Percentiles rank a stretch among this genome's conserved stretches.
phyloP scores from a whole-genome alignment of 2,797 vertebrate species.

The Hydrolagus colliei region DNA sequence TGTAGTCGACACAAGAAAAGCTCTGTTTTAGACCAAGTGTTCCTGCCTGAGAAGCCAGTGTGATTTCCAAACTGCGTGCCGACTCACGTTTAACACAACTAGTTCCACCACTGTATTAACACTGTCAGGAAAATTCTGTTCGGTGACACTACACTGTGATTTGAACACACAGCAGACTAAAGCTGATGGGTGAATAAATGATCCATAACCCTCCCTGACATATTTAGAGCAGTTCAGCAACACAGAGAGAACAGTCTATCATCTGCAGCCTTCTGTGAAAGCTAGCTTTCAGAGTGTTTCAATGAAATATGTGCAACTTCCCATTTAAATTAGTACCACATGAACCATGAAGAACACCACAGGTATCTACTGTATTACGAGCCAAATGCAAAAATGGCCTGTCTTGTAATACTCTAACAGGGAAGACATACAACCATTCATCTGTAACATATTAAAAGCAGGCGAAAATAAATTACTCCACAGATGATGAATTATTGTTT shows the following conservation, averaged over 20 bases:
- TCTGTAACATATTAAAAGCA: conserved; percentile 98
- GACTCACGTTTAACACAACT: conserved; percentile 70
- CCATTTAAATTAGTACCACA: conserved; percentile 96
- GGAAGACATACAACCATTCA: conserved; percentile 81
- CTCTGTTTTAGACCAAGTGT: neutral
- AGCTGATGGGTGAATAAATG: conserved; percentile 73
- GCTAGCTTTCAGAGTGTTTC: conserved; percentile 79
- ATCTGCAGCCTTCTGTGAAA: conserved; percentile 78
- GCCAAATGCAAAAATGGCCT: conserved; percentile 67
- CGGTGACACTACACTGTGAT: conserved; percentile 66
- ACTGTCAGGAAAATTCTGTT: conserved; percentile 67
- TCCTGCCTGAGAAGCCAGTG: neutral
- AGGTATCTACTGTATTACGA: conserved; percentile 77
- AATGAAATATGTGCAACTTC: conserved; percentile 97
- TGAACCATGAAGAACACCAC: conserved; percentile 98
- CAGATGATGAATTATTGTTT: conserved; percentile 91
- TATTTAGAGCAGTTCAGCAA: conserved; percentile 68
- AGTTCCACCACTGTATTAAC: conserved; percentile 70
- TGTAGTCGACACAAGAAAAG: neutral
- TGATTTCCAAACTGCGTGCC: conserved; percentile 56
- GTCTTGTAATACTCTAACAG: conserved; percentile 74
- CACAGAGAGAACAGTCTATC: conserved; percentile 79
- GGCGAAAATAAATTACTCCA: conserved; percentile 87
- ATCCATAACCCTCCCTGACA: conserved; percentile 79
- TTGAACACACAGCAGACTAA: conserved; percentile 70